Conservation (phyloP, 2,797 vertebrate genomes). For the Myotis planiceps region DNA sequence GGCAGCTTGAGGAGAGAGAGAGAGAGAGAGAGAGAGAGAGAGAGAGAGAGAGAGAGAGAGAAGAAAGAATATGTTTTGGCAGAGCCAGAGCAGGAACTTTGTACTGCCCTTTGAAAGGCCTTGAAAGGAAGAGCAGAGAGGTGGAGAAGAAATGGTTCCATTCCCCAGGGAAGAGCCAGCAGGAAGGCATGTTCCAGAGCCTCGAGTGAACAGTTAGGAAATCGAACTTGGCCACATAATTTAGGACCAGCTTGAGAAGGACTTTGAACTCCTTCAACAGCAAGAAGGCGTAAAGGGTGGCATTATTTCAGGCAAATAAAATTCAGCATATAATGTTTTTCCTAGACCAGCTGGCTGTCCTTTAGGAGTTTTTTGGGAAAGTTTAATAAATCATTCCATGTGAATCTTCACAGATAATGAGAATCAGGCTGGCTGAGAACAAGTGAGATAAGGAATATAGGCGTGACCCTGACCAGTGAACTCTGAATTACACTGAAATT, state of each 20-base stretch:
- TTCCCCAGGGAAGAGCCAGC: background rate
- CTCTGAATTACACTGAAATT: slow-evolving; percentile 63
- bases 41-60: background rate
- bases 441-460: slow-evolving; percentile 57
- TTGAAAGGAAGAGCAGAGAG: background rate
- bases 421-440: slow-evolving; percentile 58
- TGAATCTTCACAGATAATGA: slow-evolving; percentile 64
- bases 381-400: slow-evolving; percentile 56
- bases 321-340: slow-evolving; percentile 43
- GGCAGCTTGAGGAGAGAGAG: background rate
- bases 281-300: background rate
- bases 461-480: slow-evolving; percentile 64
- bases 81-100: background rate
- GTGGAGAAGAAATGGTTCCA: background rate
- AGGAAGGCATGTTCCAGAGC: background rate
- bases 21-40: background rate
- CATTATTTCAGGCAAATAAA: slow-evolving; percentile 48
- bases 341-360: background rate
- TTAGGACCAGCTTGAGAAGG: background rate
- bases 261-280: background rate
- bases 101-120: background rate
- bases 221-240: background rate
- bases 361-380: slow-evolving; percentile 42
- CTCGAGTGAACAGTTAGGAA: background rate
- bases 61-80: background rate